Base-by-base conservation (phyloP, 2,888 invertebrate genomes). In the Pteria penguin region DNA sequence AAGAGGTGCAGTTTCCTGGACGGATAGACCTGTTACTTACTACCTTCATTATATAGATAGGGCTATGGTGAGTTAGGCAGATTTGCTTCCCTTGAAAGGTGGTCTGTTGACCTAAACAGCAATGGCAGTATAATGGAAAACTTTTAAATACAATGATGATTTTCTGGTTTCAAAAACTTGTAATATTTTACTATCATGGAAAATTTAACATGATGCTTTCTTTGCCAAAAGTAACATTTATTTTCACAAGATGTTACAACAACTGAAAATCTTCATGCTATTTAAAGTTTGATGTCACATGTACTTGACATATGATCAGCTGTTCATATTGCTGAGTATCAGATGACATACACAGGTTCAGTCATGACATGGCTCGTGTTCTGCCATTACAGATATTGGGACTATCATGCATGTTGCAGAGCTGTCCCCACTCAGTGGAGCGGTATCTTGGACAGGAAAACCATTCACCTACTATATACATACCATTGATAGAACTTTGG, bases 401-500 rank as follows among this genome's bases (percentile, higher is more conserved):
- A 97, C 98, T 81, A 99, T 99, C 90, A 98, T 99, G 97, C 97
- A 98, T 93, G 98, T 99, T 57, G 96, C 96, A 83, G 98, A 98
- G 93, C 96, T 99, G 95, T 96, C 97, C 81, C 98, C 98, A 24
- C 93, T 98, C 81, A 95, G 96, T 90, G 98, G 98, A 83, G 98
- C 98, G 14, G 99, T 99, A 78, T 99, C 99, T 24, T 99, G 99
- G 99, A 99, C 99, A 78, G 97, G 97, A 83, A 98, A 98, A 93
- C 97, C 98, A 68, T 99, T 99, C 88, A 97, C 98, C 82, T 99
- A 99, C 94, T 99, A 97, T 94, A 94, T 99, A 88, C 99, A 99
- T 93, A 96, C 96, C 89, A 98, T 99, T 92, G 99, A 99, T 94
- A 95, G 98, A 92, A 97, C 97, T 87, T 80, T 90, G 90, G 92